A percentile compares a stretch with the other conserved stretches of the same genome.
Evolutionary conservation across 2,888 invertebrate species (phyloP).

Genomic region (Acleris cristana): DNA sequence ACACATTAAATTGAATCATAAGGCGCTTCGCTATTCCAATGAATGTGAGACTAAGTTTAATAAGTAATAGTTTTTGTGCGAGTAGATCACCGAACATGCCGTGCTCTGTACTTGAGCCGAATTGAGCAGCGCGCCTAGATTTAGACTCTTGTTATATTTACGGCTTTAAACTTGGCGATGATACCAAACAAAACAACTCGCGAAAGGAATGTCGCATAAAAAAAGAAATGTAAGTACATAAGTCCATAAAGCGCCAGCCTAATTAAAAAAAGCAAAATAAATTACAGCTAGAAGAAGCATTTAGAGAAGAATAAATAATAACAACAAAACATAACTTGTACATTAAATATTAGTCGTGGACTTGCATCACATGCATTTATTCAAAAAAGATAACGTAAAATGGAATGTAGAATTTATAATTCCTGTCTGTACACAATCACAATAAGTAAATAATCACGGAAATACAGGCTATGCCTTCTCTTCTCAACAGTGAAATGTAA

Average conservation of each 20-base stretch:
- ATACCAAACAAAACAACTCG: conserved; percentile 17
- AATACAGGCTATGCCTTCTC: conserved; percentile 77
- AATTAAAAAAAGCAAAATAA: conserved; percentile 50
- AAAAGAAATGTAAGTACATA: conserved; percentile 30
- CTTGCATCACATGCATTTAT: conserved; percentile 78
- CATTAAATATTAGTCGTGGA: conserved; percentile 79
- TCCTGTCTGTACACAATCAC: conserved; percentile 79
- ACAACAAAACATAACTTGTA: conserved; percentile 52
- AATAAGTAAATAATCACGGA: conserved; percentile 79
- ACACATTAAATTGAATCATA: neutral
- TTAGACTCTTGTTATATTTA: conserved; percentile 1
- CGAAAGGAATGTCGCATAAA: conserved; percentile 19
- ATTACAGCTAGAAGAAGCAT: conserved; percentile 58
- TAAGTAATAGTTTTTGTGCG: conserved; percentile 72
- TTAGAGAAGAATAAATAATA: conserved; percentile 67
- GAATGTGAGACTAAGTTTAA: conserved; percentile 58
- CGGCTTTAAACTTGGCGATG: conserved; percentile 11
- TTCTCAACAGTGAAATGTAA: conserved; percentile 81
- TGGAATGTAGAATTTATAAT: conserved; percentile 82
- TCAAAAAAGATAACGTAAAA: conserved; percentile 66
- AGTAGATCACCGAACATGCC: conserved; percentile 53
- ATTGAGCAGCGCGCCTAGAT: conserved; percentile 66
- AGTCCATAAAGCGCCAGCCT: conserved; percentile 24
- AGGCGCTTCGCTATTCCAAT: conserved; percentile 46
- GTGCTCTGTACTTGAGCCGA: conserved; percentile 65